Conservation (phyloP, 2,113 vertebrate species). For the Gallinago media region DNA sequence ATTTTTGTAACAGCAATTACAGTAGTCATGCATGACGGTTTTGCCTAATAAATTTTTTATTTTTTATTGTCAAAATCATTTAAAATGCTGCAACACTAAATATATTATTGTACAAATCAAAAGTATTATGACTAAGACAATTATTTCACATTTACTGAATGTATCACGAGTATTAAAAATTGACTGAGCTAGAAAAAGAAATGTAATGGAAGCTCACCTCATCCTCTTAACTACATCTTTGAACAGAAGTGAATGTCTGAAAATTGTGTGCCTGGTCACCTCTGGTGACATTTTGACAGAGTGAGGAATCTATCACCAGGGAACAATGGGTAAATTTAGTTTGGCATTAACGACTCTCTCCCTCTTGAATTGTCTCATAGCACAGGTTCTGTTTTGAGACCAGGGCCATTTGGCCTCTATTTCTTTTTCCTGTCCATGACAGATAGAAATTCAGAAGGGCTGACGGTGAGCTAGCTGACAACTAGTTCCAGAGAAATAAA, state of each 20-base stretch:
- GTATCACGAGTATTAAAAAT: not conserved
- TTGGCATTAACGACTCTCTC: not conserved
- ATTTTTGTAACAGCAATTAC: not conserved
- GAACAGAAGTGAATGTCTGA: not conserved
- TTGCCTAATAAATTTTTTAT: not conserved
- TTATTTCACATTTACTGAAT: not conserved
- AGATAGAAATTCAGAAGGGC: not conserved
- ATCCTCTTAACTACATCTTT: not conserved
- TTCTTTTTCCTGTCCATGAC: not conserved
- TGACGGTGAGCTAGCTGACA: not conserved
- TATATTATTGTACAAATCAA: not conserved
- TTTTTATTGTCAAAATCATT: not conserved
- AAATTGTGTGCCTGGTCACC: not conserved
- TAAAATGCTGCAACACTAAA: not conserved
- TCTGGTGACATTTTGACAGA: not conserved
- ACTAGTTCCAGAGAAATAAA: not conserved
- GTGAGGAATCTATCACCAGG: not conserved
- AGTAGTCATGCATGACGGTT: not conserved
- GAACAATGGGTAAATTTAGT: not conserved
- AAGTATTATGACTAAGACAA: slow-evolving; percentile 26
- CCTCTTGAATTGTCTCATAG: not conserved
- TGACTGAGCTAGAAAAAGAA: not conserved
- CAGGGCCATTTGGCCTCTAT: not conserved
- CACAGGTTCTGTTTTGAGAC: not conserved
- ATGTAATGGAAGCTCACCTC: not conserved